phyloP scores from a whole-genome alignment of 1,140 invertebrate species.

The Uloborus diversus region DNA sequence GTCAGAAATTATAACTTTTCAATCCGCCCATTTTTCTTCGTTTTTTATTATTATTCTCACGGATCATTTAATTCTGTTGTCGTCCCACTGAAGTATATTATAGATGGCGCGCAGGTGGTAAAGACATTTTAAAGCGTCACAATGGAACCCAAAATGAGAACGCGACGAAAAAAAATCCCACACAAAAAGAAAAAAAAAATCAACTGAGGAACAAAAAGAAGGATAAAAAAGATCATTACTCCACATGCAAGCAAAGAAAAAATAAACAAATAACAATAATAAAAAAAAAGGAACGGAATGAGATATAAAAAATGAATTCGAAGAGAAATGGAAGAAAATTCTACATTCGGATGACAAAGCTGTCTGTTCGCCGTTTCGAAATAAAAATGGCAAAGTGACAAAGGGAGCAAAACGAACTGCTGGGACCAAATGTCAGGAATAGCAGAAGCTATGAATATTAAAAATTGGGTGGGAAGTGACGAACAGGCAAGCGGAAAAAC shows the following conservation, averaged over 20 bases:
- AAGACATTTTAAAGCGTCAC: slow-evolving; percentile 55
- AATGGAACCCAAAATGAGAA: slow-evolving; percentile 54
- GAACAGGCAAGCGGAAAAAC: slow-evolving; percentile 35
- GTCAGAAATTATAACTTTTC: slow-evolving; percentile 34
- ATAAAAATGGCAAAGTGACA: slow-evolving; percentile 55
- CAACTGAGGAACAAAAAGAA: not conserved
- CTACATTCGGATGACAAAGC: slow-evolving; percentile 53
- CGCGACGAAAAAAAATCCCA: slow-evolving; percentile 38
- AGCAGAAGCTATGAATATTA: slow-evolving; percentile 54
- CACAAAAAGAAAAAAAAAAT: slow-evolving; percentile 42
- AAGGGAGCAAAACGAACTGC: slow-evolving; percentile 50
- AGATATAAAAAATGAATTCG: slow-evolving; percentile 56
- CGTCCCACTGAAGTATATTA: slow-evolving; percentile 55
- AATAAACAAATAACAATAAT: slow-evolving; percentile 15
- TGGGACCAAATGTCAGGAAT: slow-evolving; percentile 52
- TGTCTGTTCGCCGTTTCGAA: slow-evolving; percentile 48
- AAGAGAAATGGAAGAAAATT: slow-evolving; percentile 57
- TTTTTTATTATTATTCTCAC: slow-evolving; percentile 39
- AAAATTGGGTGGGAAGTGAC: slow-evolving; percentile 30
- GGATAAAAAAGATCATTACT: slow-evolving; percentile 53
- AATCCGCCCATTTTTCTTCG: slow-evolving; percentile 11
- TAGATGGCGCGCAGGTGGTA: slow-evolving; percentile 54
- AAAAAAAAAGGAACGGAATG: slow-evolving; percentile 21
- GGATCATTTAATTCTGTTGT: slow-evolving; percentile 56
- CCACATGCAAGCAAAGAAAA: slow-evolving; percentile 29